Conservation (phyloP, 2,113 vertebrate genomes). For the Corydoras sp. region DNA sequence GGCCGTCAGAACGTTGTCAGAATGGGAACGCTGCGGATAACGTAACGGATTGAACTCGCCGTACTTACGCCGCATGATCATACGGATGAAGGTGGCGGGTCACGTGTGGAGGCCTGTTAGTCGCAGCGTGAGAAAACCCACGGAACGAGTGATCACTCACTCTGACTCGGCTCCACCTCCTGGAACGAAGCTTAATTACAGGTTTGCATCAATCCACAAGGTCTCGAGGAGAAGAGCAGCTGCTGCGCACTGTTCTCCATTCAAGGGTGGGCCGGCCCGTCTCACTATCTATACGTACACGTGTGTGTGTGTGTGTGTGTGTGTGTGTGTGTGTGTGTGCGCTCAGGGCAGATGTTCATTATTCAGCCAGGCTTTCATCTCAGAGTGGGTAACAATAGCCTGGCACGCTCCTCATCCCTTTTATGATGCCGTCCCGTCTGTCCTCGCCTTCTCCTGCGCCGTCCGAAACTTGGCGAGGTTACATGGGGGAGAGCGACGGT, state of each 20-base stretch:
- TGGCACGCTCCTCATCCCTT: slow-evolving; percentile 60
- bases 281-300: slow-evolving; percentile 55
- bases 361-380: slow-evolving; percentile 70
- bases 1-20: no score
- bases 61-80: no score
- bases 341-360: slow-evolving; percentile 73
- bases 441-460: slow-evolving; percentile 37
- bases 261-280: slow-evolving; percentile 60
- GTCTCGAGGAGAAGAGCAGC: slow-evolving; percentile 65
- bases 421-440: slow-evolving; percentile 63
- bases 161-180: slow-evolving; percentile 23
- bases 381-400: slow-evolving; percentile 66
- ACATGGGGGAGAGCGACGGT: slow-evolving; percentile 23
- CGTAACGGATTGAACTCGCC: no score
- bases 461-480: slow-evolving; percentile 28
- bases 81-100: slow-evolving; percentile 1
- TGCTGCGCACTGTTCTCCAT: slow-evolving; percentile 65
- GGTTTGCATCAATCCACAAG: slow-evolving; percentile 61
- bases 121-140: neutral
- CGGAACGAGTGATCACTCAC: slow-evolving; percentile 11
- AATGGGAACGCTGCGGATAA: no score
- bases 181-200: slow-evolving; percentile 50
- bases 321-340: slow-evolving; percentile 46
- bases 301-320: slow-evolving; percentile 54
- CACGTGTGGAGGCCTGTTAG: neutral